Base-by-base conservation (phyloP, 2,797 vertebrate species). In the Halcyon leucocephala region DNA sequence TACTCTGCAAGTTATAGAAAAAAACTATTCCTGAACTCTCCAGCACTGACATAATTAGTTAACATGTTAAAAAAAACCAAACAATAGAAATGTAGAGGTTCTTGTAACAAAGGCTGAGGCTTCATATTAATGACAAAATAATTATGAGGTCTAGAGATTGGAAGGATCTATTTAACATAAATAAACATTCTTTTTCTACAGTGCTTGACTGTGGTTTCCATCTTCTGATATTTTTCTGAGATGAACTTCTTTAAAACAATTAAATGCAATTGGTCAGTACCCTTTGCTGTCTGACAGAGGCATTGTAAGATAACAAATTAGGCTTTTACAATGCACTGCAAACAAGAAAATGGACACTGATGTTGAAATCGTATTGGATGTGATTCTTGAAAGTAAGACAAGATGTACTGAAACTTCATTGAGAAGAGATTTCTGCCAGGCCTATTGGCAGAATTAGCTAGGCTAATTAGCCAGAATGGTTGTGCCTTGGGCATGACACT, bases 381-480 rank as follows among this genome's bases (percentile, higher is more conserved):
- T 61, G 18, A 17, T 86, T 76, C 82, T 93, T 92, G 26, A 76
- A 95, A 82, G 42, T 37, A 76, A 90, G 66, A 84, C 70, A 89
- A 51, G 29, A 51, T 82, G 67, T 51, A 84, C 55, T 64, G 89
- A 92, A 80, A 71, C 55, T 55, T 90, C 35, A 84, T 13, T 91
- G 67, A 89, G 78, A 58, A 60, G 49, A 66, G 26, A 86, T 61
- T 92, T 96, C 78, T 0, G 3, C 29, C 73, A 74, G 35, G 24
- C 64, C 93, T 80, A 67, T 22, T 54, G 52, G 29, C 28, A 54
- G 52, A 54, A 54, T 31, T 54, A 54, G 52, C 52, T 54, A 12
- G 55, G 57, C 35, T 94, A 94, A 94, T 94, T 88, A 95, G 19
- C 26, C n/a, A 72, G 65, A 71, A 69, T 88, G 26, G 61, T 73